Base-by-base conservation (phyloP, 2,888 invertebrate species). In the Automeris io region DNA sequence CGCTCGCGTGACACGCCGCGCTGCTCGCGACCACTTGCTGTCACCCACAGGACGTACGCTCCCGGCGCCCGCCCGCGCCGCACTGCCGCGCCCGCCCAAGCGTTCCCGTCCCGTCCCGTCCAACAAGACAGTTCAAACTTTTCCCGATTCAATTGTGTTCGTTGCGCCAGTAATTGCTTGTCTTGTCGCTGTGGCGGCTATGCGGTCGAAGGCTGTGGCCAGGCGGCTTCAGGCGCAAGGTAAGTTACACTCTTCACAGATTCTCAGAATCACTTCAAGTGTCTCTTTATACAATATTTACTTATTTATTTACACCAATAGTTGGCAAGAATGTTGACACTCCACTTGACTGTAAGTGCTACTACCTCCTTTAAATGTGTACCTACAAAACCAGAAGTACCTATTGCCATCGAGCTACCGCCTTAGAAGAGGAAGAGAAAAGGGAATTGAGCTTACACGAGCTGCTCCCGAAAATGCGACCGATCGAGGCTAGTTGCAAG, bases 181-280 rank as follows among this genome's bases (percentile, higher is more conserved):
- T 70, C 67, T 59, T 63, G 59, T 62, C 54, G 61, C 63, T 60
- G 70, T 67, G 69, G 70, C 65, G 64, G 67, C 88, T 81, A 92
- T 92, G 92, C 90, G 92, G 87, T 91, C 90, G 55, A 92, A 92
- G 78, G 90, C 91, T 64, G 90, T 92, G 57, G 91, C 92, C 59
- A 89, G 91, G 78, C 90, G 89, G 75, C 88, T 91, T 53, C 89
- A 91, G 68, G 88, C 91, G 73, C 91, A 90, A 89, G 91, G 92
- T 91, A 76, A 88, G 89, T 69, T 18, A 39, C 38, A 42, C 22
- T n/a, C n/a, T n/a, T n/a, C n/a, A n/a, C n/a, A n/a, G n/a, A n/a
- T n/a, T n/a, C n/a, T n/a, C n/a, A n/a, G n/a, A n/a, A n/a, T n/a
- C n/a, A n/a, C n/a, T n/a, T n/a, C n/a, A n/a, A n/a, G n/a, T n/a